Conservation (phyloP, 35 echinoderm and acorn worm species). For the Acanthaster planci region DNA sequence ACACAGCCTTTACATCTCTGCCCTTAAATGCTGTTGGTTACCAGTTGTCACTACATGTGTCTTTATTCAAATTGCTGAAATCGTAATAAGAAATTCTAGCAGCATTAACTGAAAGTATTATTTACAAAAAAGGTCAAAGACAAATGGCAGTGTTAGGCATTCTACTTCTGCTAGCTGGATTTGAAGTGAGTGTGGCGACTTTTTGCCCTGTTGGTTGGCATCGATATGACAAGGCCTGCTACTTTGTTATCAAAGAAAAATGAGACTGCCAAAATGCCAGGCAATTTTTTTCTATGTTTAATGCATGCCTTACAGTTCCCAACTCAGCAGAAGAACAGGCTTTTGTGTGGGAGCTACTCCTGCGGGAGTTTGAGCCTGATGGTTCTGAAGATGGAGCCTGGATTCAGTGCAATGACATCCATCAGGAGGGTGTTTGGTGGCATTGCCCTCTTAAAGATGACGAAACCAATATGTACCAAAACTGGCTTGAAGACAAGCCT, state of each 20-base stretch:
- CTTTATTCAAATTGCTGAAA: no score
- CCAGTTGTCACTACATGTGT: no score
- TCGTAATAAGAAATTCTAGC: no score
- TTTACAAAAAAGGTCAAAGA: no score
- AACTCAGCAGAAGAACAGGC: not conserved
- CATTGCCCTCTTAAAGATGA: not conserved
- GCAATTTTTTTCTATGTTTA: not conserved
- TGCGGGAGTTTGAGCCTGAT: not conserved
- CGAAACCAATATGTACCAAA: conserved; percentile 9
- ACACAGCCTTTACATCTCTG: no score
- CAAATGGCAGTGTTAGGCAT: no score
- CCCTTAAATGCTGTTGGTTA: no score
- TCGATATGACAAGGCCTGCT: not conserved
- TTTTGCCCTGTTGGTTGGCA: not conserved
- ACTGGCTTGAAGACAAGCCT: not conserved
- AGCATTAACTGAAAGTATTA: no score
- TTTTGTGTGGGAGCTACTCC: not conserved
- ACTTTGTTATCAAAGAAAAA: not conserved
- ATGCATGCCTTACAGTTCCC: not conserved
- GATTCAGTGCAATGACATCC: not conserved
- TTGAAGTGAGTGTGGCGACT: no score
- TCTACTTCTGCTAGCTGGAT: no score
- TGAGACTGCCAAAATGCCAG: not conserved
- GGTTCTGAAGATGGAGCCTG: not conserved
- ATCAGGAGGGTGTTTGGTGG: not conserved